These are phyloP conservation scores for Poecilia gillii DNA, from an alignment of 2,797 vertebrate genomes.

Conservation along the genomic window DNA sequence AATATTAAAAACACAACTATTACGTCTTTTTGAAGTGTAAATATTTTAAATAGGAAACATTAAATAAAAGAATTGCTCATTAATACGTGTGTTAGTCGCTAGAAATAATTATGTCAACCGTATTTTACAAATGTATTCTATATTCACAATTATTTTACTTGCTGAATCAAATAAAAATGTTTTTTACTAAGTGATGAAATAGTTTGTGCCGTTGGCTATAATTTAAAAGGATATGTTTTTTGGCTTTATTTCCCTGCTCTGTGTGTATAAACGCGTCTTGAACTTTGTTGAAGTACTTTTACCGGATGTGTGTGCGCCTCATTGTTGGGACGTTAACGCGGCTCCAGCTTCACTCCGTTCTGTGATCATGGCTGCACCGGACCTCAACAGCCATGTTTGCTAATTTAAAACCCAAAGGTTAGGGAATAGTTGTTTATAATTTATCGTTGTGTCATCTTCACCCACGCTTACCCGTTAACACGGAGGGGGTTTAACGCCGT, in stretches of 20 bases:
- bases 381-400: slow-evolving; percentile 87
- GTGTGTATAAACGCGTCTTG: background rate
- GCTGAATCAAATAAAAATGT: background rate
- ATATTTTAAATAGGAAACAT: too few relatives aligned
- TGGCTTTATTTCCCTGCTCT: background rate
- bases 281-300: slow-evolving; percentile 25
- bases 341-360: slow-evolving; percentile 65
- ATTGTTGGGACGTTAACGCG: slow-evolving; percentile 38
- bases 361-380: slow-evolving; percentile 85
- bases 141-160: background rate
- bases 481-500: slow-evolving; percentile 60
- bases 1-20: background rate
- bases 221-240: background rate
- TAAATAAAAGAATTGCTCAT: background rate
- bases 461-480: slow-evolving; percentile 39
- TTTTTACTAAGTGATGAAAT: background rate
- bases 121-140: background rate
- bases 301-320: slow-evolving; percentile 67
- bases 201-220: background rate
- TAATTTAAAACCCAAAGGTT: slow-evolving; percentile 85
- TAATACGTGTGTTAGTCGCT: background rate
- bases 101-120: background rate
- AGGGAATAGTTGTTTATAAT: slow-evolving; percentile 81
- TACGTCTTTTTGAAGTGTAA: background rate
- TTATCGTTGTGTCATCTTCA: slow-evolving; percentile 72